Percentiles rank a stretch among this genome's conserved stretches.
Evolutionary conservation across 2,113 vertebrate genomes (phyloP).

Genomic region (Synodontis membranacea): DNA sequence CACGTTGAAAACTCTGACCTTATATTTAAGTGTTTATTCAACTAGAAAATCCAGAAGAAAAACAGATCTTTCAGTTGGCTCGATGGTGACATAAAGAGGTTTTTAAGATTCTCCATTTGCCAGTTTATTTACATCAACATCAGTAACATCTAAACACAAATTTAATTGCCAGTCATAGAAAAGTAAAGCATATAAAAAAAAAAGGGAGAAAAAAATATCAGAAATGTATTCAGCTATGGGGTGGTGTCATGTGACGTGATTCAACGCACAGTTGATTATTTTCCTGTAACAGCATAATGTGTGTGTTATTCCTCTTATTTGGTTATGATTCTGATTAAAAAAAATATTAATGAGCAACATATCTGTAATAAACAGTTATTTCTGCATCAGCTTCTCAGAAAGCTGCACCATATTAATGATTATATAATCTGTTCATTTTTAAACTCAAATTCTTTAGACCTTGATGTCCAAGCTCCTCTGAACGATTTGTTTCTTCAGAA

Average conservation of each 20-base stretch:
- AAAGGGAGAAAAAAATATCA: neutral
- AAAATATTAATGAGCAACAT: too few species aligned
- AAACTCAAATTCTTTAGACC: neutral
- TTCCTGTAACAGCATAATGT: neutral
- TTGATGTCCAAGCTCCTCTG: neutral
- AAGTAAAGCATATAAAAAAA: neutral
- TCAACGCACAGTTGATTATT: neutral
- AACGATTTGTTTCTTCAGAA: neutral
- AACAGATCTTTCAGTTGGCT: neutral
- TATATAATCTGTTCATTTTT: neutral
- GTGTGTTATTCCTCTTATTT: neutral
- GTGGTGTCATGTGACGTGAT: neutral
- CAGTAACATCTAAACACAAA: neutral
- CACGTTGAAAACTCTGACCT: neutral
- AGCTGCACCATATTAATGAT: neutral
- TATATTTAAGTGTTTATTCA: neutral
- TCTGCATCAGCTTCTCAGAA: too few species aligned
- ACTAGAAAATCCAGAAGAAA: neutral
- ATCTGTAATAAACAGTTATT: neutral
- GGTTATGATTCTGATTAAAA: too few species aligned
- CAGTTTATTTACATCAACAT: neutral
- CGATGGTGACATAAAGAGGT: neutral
- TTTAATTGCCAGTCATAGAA: neutral
- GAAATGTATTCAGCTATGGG: neutral
- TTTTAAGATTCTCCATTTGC: neutral